Conservation (phyloP, 2,113 vertebrate genomes). For the Malaclemys terrapin region DNA sequence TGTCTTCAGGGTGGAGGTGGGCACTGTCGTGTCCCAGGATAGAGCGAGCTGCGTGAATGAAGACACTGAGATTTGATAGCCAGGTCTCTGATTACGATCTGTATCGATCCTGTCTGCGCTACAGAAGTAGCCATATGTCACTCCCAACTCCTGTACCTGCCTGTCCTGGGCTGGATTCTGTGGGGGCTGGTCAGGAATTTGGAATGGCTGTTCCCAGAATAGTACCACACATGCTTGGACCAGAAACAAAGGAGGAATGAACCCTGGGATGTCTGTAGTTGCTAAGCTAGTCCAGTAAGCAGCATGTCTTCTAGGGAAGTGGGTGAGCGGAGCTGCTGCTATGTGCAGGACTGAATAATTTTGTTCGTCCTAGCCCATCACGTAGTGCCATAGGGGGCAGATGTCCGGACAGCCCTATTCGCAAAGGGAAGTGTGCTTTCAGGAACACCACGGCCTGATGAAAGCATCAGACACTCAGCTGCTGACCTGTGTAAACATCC, state of each 20-base stretch:
- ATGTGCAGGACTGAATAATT: neutral
- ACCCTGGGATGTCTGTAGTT: neutral
- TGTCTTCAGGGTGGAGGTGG: accelerated
- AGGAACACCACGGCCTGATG: neutral
- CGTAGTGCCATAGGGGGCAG: neutral
- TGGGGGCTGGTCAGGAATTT: neutral
- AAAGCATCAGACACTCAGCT: neutral
- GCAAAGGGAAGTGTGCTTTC: neutral
- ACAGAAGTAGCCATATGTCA: neutral
- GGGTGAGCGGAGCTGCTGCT: neutral
- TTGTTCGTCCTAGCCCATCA: neutral
- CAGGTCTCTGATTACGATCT: too few relatives aligned
- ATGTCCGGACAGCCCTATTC: neutral
- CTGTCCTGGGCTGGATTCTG: neutral
- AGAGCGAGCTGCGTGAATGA: too few relatives aligned
- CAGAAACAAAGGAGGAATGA: neutral
- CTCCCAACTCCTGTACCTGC: neutral
- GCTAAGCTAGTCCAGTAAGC: neutral
- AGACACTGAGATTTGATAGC: neutral
- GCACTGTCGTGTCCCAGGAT: neutral
- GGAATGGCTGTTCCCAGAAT: neutral
- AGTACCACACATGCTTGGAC: neutral
- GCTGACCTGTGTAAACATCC: neutral
- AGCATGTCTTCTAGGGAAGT: neutral
- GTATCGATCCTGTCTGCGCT: neutral